phyloP scores from a whole-genome alignment of 2,888 invertebrate species.

The Tortrix viridana region DNA sequence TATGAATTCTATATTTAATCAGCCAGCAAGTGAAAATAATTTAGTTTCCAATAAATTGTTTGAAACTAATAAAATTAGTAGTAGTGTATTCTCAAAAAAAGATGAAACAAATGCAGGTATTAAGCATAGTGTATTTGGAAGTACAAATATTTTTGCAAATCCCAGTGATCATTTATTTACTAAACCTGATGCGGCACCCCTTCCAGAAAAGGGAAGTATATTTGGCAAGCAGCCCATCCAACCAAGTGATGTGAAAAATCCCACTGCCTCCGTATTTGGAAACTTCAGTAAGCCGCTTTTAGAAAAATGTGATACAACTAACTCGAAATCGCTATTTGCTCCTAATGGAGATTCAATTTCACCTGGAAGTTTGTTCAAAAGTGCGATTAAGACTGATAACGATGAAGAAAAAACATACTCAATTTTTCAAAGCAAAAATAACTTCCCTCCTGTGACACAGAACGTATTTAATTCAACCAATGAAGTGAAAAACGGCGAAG shows the following conservation, averaged over 20 bases:
- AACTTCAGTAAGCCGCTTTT: slow-evolving; percentile 44
- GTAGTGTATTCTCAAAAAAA: slow-evolving; percentile 34
- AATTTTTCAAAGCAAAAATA: slow-evolving; percentile 72
- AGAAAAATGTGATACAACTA: slow-evolving; percentile 40
- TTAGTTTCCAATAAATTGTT: slow-evolving; percentile 25
- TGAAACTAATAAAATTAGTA: slow-evolving; percentile 19
- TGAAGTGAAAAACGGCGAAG: slow-evolving; percentile 46
- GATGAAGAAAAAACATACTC: slow-evolving; percentile 57
- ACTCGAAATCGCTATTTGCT: slow-evolving; percentile 48
- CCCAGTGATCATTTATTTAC: slow-evolving; percentile 36
- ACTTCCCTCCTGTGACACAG: slow-evolving; percentile 63
- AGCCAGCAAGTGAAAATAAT: slow-evolving; percentile 21
- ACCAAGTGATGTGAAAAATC: slow-evolving; percentile 44
- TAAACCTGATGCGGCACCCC: slow-evolving; percentile 42
- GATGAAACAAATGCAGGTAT: slow-evolving; percentile 19
- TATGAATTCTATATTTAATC: slow-evolving; percentile 26
- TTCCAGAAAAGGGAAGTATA: slow-evolving; percentile 49
- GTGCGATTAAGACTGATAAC: slow-evolving; percentile 52
- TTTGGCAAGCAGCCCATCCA: slow-evolving; percentile 53
- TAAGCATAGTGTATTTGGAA: slow-evolving; percentile 46
- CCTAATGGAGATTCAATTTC: slow-evolving; percentile 60
- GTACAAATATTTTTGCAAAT: slow-evolving; percentile 42
- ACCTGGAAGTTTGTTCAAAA: slow-evolving; percentile 72
- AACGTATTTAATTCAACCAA: slow-evolving; percentile 65
- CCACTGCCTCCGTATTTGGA: slow-evolving; percentile 61